Evolutionary conservation across 2,888 invertebrate genomes (phyloP).

Genomic region (Asteroscopus sphinx): DNA sequence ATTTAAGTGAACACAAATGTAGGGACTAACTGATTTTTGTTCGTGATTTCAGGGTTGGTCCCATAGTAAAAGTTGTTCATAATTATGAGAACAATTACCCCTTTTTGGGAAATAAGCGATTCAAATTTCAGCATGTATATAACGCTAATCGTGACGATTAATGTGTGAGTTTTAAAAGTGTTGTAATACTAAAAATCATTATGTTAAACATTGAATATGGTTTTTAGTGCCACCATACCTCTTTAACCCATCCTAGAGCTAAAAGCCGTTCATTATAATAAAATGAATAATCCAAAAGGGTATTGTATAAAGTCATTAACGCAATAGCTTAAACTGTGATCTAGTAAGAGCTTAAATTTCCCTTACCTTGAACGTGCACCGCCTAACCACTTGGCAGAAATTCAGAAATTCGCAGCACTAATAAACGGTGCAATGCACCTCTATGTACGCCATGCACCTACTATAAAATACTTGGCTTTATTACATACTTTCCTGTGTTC

Average conservation of each 20-base stretch:
- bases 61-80: too few relatives aligned
- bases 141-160: too few relatives aligned
- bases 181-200: not conserved
- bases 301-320: constrained; percentile 34
- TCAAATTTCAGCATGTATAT: too few relatives aligned
- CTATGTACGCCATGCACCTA: constrained; percentile 53
- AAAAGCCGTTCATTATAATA: constrained; percentile 3
- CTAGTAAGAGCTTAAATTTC: constrained; percentile 31
- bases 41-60: too few relatives aligned
- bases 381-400: constrained; percentile 56
- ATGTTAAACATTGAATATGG: not conserved
- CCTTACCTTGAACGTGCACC: constrained; percentile 43
- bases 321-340: constrained; percentile 13
- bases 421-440: constrained; percentile 53
- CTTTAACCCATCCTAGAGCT: not conserved
- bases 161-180: too few relatives aligned
- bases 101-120: too few relatives aligned
- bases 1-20: too few relatives aligned
- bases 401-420: constrained; percentile 48
- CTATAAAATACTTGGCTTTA: constrained; percentile 55
- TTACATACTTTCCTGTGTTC: constrained; percentile 33
- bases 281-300: constrained; percentile 3
- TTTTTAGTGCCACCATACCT: not conserved
- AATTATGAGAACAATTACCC: too few relatives aligned
- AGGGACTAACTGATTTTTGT: too few relatives aligned